A percentile compares a stretch with the other conserved stretches of the same genome.
phyloP scores from a whole-genome alignment of 1,140 invertebrate species.

The Caenorhabditis briggsae region DNA sequence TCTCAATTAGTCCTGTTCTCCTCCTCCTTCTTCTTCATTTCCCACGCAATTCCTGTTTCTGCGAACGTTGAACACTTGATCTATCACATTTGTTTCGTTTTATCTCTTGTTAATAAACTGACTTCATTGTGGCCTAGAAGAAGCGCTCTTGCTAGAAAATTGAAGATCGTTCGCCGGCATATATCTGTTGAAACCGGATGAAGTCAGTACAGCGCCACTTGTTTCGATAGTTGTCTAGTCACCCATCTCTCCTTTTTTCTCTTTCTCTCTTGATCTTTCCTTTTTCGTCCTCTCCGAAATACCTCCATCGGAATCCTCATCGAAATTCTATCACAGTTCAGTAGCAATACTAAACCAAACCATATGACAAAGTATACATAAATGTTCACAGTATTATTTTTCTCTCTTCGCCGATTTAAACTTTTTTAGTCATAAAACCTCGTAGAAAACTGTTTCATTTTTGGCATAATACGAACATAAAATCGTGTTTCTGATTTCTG shows the following conservation, averaged over 20 bases:
- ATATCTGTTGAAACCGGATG: neutral
- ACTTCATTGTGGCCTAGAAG: slow-evolving; percentile 34
- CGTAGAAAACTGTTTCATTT: neutral
- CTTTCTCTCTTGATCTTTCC: neutral
- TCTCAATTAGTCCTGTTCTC: neutral
- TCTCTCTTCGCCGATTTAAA: neutral
- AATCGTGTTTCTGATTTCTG: slow-evolving; percentile 7
- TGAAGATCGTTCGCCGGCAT: slow-evolving; percentile 22
- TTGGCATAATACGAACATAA: neutral
- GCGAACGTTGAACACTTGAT: slow-evolving; percentile 27
- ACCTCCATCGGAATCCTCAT: neutral
- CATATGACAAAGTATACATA: slow-evolving; percentile 35
- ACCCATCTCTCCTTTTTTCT: neutral
- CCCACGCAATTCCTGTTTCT: neutral
- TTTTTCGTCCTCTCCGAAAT: neutral
- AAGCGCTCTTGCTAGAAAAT: slow-evolving; percentile 10
- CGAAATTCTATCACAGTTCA: slow-evolving; percentile 26
- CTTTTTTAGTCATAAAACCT: neutral
- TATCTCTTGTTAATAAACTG: slow-evolving; percentile 5
- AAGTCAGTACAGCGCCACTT: slow-evolving; percentile 2
- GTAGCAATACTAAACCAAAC: slow-evolving; percentile 37
- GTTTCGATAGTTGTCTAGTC: slow-evolving; percentile 52
- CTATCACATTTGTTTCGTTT: slow-evolving; percentile 6
- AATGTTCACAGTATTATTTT: neutral
- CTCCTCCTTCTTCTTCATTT: neutral